phyloP scores from a whole-genome alignment of 2,888 invertebrate species.

The Marronus borbonicus region DNA sequence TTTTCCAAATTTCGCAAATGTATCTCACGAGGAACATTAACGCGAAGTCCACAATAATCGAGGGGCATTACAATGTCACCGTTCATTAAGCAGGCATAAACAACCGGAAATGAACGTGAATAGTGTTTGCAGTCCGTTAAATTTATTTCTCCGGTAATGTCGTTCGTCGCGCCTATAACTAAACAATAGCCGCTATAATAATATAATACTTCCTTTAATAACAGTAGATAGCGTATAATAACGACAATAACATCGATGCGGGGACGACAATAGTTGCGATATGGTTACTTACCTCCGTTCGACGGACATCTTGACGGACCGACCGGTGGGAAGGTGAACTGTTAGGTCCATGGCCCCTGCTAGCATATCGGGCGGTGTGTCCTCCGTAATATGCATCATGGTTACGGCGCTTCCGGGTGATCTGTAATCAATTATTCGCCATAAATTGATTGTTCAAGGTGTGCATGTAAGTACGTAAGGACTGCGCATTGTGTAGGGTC shows the following conservation, averaged over 20 bases:
- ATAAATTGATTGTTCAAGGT: constrained; percentile 32
- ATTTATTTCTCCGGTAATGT: neutral
- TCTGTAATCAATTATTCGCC: constrained; percentile 39
- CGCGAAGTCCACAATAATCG: too few relatives aligned
- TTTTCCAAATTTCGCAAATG: too few relatives aligned
- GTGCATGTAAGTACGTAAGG: neutral
- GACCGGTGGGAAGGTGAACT: constrained; percentile 75
- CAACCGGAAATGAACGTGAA: neutral
- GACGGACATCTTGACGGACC: constrained; percentile 73
- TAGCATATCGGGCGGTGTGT: constrained; percentile 80
- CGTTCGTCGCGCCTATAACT: neutral
- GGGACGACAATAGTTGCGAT: neutral
- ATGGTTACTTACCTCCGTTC: constrained; percentile 72
- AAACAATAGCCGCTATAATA: constrained; percentile 21
- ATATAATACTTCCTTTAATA: neutral
- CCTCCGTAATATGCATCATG: constrained; percentile 76
- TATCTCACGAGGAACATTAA: too few relatives aligned
- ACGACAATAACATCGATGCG: constrained; percentile 2
- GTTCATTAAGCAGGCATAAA: neutral
- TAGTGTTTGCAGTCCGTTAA: constrained; percentile 1
- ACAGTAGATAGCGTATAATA: constrained; percentile 4
- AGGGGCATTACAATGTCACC: neutral
- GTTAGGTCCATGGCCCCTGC: constrained; percentile 80
- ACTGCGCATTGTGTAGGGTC: neutral
- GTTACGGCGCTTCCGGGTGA: constrained; percentile 57